Evolutionary conservation across 2,113 vertebrate genomes (phyloP).

Genomic region (Coregonus clupeaformis): DNA sequence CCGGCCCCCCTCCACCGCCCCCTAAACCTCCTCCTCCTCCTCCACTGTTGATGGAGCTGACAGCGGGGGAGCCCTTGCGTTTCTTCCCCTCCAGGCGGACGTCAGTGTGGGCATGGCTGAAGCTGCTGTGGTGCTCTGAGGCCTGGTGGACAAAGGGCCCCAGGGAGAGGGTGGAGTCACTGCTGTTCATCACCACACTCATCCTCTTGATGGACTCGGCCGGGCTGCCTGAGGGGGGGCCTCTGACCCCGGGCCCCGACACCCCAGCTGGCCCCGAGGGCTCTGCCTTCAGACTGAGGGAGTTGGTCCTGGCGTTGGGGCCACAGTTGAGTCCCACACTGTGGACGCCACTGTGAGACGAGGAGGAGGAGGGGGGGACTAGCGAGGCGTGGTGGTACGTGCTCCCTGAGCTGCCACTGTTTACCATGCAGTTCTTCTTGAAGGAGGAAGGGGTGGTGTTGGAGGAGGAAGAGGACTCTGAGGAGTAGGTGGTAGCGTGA

Average conservation of each 20-base stretch:
- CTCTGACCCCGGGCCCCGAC: conserved; percentile 76
- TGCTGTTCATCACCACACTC: conserved; percentile 98
- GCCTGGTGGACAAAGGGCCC: conserved; percentile 92
- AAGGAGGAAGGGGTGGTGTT: conserved; percentile 86
- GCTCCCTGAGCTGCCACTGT: conserved; percentile 80
- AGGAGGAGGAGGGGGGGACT: conserved; percentile 66
- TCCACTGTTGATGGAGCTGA: conserved; percentile 73
- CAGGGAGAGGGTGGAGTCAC: conserved; percentile 93
- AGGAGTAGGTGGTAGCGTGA: conserved; percentile 76
- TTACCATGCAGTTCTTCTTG: conserved; percentile 90
- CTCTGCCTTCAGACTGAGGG: conserved; percentile 85
- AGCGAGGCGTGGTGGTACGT: conserved; percentile 80
- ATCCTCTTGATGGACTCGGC: conserved; percentile 96
- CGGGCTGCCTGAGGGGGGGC: conserved; percentile 83
- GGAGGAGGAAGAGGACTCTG: conserved; percentile 72
- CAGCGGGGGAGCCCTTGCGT: conserved; percentile 87
- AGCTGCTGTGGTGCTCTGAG: conserved; percentile 79
- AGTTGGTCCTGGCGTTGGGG: conserved; percentile 80
- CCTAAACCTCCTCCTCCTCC: conserved; percentile 13
- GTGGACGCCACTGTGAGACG: conserved; percentile 80
- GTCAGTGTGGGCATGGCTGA: conserved; percentile 81
- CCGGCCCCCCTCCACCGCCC: conserved; percentile 26
- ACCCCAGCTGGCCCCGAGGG: conserved; percentile 75
- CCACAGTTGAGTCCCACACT: conserved; percentile 85
- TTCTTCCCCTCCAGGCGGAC: conserved; percentile 90